These are phyloP conservation scores for Lamellibrachia satsuma DNA, from an alignment of 2,888 invertebrate genomes.

Conservation along the genomic window DNA sequence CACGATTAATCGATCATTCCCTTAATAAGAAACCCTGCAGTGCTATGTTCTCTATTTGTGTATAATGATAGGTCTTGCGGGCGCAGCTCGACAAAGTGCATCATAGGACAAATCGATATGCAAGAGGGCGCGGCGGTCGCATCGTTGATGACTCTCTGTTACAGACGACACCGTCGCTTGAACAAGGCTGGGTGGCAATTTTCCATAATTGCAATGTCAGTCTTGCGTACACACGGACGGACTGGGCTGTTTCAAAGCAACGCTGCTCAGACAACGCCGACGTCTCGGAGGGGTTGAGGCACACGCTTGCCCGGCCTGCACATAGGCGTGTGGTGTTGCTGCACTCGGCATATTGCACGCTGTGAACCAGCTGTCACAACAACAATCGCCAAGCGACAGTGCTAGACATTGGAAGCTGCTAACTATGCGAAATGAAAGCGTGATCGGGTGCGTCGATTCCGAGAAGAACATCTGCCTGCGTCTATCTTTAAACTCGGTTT, in stretches of 20 bases:
- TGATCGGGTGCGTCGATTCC: neutral
- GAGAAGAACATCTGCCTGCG: neutral
- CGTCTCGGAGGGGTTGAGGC: neutral
- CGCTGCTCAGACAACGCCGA: neutral
- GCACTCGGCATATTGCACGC: neutral
- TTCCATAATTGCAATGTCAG: neutral
- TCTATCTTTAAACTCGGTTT: slow-evolving; percentile 14
- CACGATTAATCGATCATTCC: neutral
- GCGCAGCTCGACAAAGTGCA: neutral
- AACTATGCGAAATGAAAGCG: slow-evolving; percentile 6
- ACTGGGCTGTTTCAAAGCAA: neutral
- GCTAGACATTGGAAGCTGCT: neutral
- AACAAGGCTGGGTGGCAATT: neutral
- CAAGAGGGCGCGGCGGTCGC: neutral
- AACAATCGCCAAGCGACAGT: neutral
- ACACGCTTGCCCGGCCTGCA: neutral
- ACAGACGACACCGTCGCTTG: neutral
- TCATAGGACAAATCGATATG: neutral
- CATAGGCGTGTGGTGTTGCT: neutral
- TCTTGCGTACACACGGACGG: neutral
- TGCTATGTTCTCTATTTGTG: neutral
- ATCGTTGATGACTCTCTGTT: neutral
- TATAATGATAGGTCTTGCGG: neutral
- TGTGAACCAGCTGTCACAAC: neutral
- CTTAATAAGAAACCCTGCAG: neutral